Evolutionary conservation across 2,888 invertebrate genomes (phyloP), one percentile per base, ranked within the genome.

Genomic region (Cephalotes varians): DNA sequence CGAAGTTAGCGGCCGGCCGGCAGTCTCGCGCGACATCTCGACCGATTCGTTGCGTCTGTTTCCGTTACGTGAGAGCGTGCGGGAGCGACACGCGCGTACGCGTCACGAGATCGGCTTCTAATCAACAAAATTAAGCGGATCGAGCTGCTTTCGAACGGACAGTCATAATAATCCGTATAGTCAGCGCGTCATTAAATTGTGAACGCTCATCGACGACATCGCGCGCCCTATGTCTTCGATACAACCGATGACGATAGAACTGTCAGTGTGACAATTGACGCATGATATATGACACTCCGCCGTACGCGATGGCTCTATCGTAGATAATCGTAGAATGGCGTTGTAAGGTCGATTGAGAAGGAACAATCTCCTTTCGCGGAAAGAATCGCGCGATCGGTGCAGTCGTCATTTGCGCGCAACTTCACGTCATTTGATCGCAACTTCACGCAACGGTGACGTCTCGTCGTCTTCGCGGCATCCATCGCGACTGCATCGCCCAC

Each of bases 1-100:
- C 49, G 73, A 84, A 84, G 56, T 74, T 65, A 62, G 67, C 73
- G 62, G 73, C 73, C 80, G 82, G 87, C 74, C 79, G 87, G 79
- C 93, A 93, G 93, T 93, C 88, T 93, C 88, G 92, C 90, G 93
- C 93, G 91, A 85, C 86, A 91, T 92, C 87, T 91, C 90, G 89
- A 81, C 28, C 34, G 10, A 71, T 79, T 28, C 37, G 77, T 77
- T 21, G 25, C 25, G 49, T 40, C 37, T 3, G 18, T 12, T 2
- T 12, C 15, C 28, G 15, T 60, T 44, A 28, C 37, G 31, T 49
- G 9, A 6, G 0, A 18, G 31, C 9, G 58, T 12, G 12, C 65
- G 82, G 47, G 40, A 28, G 60, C 47, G 67, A 64, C 62, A 56
- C 83, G 76, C 74, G 69, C 31, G 67, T n/a, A n/a, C n/a, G n/a